Conservation (phyloP, 92 coral and sea anemone species). For the Parazoanthus darwini region DNA sequence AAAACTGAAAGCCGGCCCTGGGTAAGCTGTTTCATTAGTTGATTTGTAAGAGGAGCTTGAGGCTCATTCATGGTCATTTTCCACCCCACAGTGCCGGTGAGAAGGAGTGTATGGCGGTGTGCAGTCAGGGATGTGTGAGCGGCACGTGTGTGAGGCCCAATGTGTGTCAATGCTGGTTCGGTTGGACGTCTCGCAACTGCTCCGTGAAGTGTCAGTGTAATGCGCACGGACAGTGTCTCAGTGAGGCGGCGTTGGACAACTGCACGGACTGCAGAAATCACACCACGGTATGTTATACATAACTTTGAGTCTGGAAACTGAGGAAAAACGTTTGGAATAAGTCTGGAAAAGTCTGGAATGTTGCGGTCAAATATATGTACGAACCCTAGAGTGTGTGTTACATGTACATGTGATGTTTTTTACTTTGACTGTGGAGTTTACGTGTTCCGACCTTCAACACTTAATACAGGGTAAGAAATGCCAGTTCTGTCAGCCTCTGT, state of each 20-base stretch:
- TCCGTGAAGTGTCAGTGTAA: conserved; percentile 76
- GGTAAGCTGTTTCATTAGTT: background rate
- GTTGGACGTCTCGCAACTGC: conserved; percentile 87
- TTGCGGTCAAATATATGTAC: too few relatives aligned
- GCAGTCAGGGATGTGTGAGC: conserved; percentile 78
- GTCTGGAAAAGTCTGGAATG: too few relatives aligned
- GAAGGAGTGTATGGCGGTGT: conserved; percentile 80
- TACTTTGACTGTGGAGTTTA: background rate
- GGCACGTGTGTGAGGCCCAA: conserved; percentile 89
- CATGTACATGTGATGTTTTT: background rate
- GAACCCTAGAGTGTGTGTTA: too few relatives aligned
- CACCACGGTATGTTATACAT: conserved; percentile 70
- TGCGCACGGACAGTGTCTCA: conserved; percentile 86
- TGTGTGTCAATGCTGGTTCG: conserved; percentile 80
- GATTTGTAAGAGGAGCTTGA: background rate
- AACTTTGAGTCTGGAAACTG: too few relatives aligned
- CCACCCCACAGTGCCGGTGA: conserved; percentile 27
- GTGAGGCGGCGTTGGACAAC: conserved; percentile 60
- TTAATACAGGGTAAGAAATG: conserved; percentile 75
- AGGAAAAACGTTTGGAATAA: too few relatives aligned
- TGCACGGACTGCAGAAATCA: conserved; percentile 77
- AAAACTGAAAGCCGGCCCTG: too few relatives aligned
- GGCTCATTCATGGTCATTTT: background rate
- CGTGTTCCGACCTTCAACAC: background rate
- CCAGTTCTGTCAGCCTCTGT: conserved; percentile 83